These are phyloP conservation scores for Plotosus lineatus DNA, from an alignment of 2,113 vertebrate genomes.

Conservation along the genomic window DNA sequence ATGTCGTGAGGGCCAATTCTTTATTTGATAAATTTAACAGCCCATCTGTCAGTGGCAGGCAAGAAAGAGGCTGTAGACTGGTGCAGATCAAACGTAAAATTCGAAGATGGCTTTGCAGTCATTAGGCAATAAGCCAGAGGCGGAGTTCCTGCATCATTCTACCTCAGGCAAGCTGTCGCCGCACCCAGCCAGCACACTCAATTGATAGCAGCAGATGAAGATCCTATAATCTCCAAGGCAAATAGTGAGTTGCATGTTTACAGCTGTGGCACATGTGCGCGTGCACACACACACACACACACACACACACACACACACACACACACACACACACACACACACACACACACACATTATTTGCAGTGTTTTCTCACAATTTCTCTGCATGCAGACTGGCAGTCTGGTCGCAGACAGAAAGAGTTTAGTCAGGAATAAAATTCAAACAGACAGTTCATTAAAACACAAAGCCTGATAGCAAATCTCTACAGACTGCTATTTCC, in stretches of 20 bases:
- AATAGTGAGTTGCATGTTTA: conserved; percentile 39
- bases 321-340: conserved; percentile 21
- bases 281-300: conserved; percentile 19
- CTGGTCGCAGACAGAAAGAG: conserved; percentile 35
- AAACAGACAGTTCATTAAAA: conserved; percentile 62
- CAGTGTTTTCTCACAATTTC: not conserved
- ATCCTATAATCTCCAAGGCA: conserved; percentile 57
- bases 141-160: conserved; percentile 54
- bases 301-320: conserved; percentile 26
- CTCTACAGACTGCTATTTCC: conserved; percentile 59
- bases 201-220: conserved; percentile 52
- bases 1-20: conserved; percentile 55
- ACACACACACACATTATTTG: not conserved
- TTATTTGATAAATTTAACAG: conserved; percentile 56
- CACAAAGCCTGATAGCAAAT: conserved; percentile 58
- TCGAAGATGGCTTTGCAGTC: conserved; percentile 59
- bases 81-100: conserved; percentile 60
- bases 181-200: conserved; percentile 46
- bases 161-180: conserved; percentile 56
- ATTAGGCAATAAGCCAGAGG: conserved; percentile 58
- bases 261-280: conserved; percentile 27
- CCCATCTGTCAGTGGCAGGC: conserved; percentile 62
- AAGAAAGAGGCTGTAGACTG: conserved; percentile 57
- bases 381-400: conserved; percentile 33
- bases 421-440: conserved; percentile 44